Conservation (phyloP, 2,888 invertebrate genomes). For the Euplexia lucipara region DNA sequence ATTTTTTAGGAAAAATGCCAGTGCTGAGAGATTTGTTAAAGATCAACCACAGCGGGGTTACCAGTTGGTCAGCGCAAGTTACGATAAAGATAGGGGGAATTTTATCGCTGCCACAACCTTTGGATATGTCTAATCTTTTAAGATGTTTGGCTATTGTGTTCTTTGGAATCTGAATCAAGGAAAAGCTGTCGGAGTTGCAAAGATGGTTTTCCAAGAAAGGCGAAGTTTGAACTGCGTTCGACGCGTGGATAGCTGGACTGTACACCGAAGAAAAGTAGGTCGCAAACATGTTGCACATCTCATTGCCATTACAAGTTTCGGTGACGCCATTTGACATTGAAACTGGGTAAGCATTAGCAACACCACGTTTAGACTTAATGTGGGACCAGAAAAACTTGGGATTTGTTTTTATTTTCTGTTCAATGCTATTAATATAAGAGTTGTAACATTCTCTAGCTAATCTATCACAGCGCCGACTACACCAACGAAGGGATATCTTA, state of each 20-base stretch:
- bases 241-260: background rate
- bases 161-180: background rate
- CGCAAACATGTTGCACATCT: too few species aligned
- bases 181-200: constrained; percentile 1
- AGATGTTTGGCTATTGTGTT: background rate
- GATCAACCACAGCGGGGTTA: constrained; percentile 6
- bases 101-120: constrained; percentile 5
- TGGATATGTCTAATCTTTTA: constrained; percentile 3
- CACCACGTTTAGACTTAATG: constrained; percentile 3
- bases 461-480: constrained; percentile 7
- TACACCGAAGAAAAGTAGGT: constrained; percentile 12
- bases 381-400: constrained; percentile 15
- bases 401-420: constrained; percentile 2
- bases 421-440: background rate
- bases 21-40: background rate
- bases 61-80: constrained; percentile 2
- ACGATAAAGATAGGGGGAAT: constrained; percentile 1
- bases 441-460: constrained; percentile 10
- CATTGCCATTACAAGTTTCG: background rate
- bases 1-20: constrained; percentile 10
- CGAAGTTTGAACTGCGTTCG: background rate
- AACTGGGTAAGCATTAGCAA: constrained; percentile 2
- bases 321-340: too few species aligned
- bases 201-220: background rate
- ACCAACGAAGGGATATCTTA: too few species aligned